phyloP scores from a whole-genome alignment of 2,113 vertebrate genomes.

The Oreamnos americanus region DNA sequence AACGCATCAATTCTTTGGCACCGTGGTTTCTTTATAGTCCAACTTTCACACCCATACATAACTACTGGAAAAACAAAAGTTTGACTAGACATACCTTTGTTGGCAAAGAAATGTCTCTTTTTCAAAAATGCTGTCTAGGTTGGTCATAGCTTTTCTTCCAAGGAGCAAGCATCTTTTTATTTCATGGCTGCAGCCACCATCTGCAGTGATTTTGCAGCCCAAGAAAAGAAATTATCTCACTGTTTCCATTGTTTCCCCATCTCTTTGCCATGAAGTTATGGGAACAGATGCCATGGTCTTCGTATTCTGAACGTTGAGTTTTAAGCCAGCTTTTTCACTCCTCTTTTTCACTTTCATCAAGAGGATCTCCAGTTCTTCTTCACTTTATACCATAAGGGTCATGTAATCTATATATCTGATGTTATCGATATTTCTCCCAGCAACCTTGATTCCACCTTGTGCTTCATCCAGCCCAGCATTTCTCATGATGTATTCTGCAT shows the following conservation, averaged over 20 bases:
- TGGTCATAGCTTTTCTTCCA: neutral
- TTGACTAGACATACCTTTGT: neutral
- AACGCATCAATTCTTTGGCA: neutral
- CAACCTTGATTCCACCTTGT: neutral
- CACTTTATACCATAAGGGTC: neutral
- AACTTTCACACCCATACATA: neutral
- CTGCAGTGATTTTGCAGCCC: neutral
- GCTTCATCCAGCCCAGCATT: neutral
- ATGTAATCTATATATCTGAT: neutral
- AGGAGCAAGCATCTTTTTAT: neutral
- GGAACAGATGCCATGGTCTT: neutral
- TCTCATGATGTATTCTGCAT: neutral
- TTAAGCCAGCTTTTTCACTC: neutral
- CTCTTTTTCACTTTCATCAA: neutral
- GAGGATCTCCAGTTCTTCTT: neutral
- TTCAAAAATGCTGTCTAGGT: neutral
- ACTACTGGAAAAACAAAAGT: neutral
- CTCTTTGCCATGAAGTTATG: neutral
- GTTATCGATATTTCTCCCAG: neutral
- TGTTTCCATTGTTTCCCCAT: neutral
- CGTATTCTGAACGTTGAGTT: neutral
- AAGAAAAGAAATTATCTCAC: neutral
- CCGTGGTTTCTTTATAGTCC: neutral
- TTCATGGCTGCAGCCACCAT: neutral
- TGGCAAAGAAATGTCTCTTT: neutral